A percentile compares a stretch with the other conserved stretches of the same genome.
These are phyloP conservation scores for Leucoma salicis DNA, from an alignment of 2,888 invertebrate genomes.

Conservation along the genomic window DNA sequence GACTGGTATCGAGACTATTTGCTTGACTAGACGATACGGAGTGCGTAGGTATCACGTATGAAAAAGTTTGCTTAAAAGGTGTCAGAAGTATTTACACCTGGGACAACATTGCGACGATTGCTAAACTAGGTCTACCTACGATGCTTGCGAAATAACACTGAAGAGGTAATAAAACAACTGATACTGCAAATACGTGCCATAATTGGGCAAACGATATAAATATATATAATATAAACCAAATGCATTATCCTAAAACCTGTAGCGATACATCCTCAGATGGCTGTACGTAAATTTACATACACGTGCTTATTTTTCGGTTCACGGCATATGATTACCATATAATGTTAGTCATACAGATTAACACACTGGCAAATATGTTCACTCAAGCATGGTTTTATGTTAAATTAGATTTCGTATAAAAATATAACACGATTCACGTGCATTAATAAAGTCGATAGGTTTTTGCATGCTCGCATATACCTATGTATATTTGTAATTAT, in stretches of 20 bases:
- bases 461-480: too few relatives aligned
- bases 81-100: constrained; percentile 26
- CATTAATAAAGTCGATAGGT: too few relatives aligned
- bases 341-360: constrained; percentile 1
- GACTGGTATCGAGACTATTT: too few relatives aligned
- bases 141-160: constrained; percentile 21
- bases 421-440: constrained; percentile 13
- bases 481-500: too few relatives aligned
- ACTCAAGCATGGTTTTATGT: constrained; percentile 4
- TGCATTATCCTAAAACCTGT: background rate
- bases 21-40: constrained; percentile 25
- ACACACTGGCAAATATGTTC: constrained; percentile 6
- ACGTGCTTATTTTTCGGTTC: background rate
- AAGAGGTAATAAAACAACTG: constrained; percentile 20
- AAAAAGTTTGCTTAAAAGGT: constrained; percentile 12
- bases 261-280: background rate
- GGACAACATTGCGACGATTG: constrained; percentile 19
- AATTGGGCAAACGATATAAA: constrained; percentile 9
- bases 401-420: constrained; percentile 11
- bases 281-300: background rate
- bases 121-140: constrained; percentile 9
- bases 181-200: constrained; percentile 10
- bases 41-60: constrained; percentile 7
- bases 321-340: background rate
- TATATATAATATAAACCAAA: background rate